Conservation (phyloP, 1,140 invertebrate genomes). For the Aporrectodea caliginosa region DNA sequence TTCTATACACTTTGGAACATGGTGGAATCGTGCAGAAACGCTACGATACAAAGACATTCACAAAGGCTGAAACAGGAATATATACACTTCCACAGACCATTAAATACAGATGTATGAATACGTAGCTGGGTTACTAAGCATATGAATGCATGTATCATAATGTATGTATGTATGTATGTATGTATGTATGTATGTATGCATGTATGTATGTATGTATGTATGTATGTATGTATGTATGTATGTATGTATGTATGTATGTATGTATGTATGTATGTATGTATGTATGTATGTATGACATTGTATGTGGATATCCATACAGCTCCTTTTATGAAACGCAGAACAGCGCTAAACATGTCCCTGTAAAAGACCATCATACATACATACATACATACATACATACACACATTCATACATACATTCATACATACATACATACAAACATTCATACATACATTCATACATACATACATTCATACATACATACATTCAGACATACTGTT, state of each 20-base stretch:
- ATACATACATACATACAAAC: slow-evolving; percentile 10
- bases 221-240: slow-evolving; percentile 5
- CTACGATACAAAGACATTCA: no score
- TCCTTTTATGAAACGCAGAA: neutral
- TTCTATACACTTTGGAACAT: no score
- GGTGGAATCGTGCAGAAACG: no score
- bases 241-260: slow-evolving; percentile 5
- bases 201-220: slow-evolving; percentile 5
- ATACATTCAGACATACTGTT: neutral
- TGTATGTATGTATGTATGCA: slow-evolving; percentile 4
- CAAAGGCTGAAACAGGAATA: no score
- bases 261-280: slow-evolving; percentile 3
- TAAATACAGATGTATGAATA: neutral
- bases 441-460: slow-evolving; percentile 19
- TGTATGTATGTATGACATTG: no score
- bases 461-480: neutral
- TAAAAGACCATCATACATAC: neutral
- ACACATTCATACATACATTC: slow-evolving; percentile 18
- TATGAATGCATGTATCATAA: neutral
- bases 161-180: slow-evolving; percentile 7
- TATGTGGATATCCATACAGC: neutral
- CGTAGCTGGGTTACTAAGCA: neutral
- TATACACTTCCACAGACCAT: no score
- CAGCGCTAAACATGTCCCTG: neutral
- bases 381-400: slow-evolving; percentile 3